Evolutionary conservation across 2,797 vertebrate genomes (phyloP).

Genomic region (Calcarius lapponicus): DNA sequence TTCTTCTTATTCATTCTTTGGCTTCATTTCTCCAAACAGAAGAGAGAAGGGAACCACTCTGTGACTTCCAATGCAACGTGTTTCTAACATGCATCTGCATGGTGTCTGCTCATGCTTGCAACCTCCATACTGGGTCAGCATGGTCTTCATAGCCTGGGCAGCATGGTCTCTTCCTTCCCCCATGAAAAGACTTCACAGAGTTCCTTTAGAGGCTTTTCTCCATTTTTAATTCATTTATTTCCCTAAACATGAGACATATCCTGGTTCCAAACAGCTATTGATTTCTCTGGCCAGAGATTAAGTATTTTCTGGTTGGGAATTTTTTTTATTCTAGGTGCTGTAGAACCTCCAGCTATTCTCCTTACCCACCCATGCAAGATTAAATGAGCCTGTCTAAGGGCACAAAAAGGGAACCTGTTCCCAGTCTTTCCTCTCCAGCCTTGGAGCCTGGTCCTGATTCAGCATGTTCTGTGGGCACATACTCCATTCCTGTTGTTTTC

Average conservation of each 20-base stretch:
- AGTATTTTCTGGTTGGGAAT: neutral
- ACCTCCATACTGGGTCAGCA: neutral
- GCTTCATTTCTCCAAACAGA: neutral
- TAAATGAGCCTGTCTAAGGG: neutral
- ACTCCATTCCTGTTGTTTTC: neutral
- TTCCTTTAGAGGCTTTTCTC: neutral
- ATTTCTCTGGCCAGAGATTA: neutral
- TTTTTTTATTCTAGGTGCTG: neutral
- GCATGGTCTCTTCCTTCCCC: neutral
- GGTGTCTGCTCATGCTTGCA: neutral
- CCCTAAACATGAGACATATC: neutral
- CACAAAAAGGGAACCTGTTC: neutral
- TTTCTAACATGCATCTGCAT: neutral
- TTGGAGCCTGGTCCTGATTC: neutral
- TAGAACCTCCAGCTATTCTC: neutral
- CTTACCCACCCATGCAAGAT: neutral
- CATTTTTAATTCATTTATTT: neutral
- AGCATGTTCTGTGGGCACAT: neutral
- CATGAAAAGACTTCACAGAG: neutral
- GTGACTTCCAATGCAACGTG: fast-evolving
- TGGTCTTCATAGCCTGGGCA: neutral
- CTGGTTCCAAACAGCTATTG: fast-evolving
- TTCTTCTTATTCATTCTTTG: neutral
- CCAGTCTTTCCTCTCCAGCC: neutral
- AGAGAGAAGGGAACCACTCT: neutral